Percentiles rank a stretch among this genome's conserved stretches.
Conservation (phyloP, 2,113 vertebrate genomes). For the Macrotis lagotis region DNA sequence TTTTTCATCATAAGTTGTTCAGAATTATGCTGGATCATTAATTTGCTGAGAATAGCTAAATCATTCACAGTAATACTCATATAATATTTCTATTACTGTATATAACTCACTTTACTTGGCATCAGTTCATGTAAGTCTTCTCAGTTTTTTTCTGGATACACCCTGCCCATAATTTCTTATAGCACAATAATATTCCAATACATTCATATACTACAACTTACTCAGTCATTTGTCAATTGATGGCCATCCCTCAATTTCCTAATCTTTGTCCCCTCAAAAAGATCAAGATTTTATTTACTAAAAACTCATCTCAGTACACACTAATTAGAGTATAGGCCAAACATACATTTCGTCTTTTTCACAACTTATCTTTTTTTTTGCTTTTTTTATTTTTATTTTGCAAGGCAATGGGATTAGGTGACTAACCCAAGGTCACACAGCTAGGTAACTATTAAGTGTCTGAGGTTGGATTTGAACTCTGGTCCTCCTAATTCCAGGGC, state of each 20-base stretch:
- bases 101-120: not conserved
- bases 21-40: not conserved
- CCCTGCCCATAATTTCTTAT: not conserved
- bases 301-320: not conserved
- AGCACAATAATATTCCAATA: not conserved
- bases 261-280: not conserved
- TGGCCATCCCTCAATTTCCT: not conserved
- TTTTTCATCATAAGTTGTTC: not conserved
- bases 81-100: not conserved
- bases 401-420: no score
- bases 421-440: no score
- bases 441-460: no score
- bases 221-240: not conserved
- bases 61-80: not conserved
- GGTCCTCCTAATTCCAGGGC: no score
- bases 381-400: no score
- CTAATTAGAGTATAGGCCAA: not conserved
- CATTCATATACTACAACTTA: not conserved
- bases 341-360: not conserved
- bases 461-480: no score
- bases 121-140: not conserved
- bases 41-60: not conserved
- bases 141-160: not conserved
- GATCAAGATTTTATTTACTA: not conserved
- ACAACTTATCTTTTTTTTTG: no score